These are phyloP conservation scores for Liodrosophila aerea DNA, from an alignment of 2,888 invertebrate genomes.

Conservation along the genomic window DNA sequence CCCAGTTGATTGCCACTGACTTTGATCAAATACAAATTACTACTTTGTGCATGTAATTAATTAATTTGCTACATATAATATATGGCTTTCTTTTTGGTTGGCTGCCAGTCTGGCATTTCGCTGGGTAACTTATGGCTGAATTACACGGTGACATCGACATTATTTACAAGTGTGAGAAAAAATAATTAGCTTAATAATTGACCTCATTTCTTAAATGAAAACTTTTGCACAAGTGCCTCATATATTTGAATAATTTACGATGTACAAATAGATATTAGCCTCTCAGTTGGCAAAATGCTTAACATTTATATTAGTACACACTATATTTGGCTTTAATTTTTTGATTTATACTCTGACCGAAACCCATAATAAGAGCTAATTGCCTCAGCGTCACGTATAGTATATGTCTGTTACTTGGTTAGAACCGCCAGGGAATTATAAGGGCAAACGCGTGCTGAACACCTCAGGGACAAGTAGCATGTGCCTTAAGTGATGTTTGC, in stretches of 20 bases:
- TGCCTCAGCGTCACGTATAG: neutral
- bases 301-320: neutral
- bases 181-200: conserved; percentile 61
- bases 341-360: neutral
- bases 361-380: conserved; percentile 14
- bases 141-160: conserved; percentile 19
- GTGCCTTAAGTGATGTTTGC: neutral
- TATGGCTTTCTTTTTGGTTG: conserved; percentile 12
- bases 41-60: conserved; percentile 22
- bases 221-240: conserved; percentile 17
- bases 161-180: conserved; percentile 26
- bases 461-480: conserved; percentile 2
- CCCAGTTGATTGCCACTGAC: conserved; percentile 21
- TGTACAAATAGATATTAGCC: conserved; percentile 12
- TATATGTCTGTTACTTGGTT: neutral
- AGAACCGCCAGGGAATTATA: conserved; percentile 24
- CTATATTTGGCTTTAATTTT: conserved; percentile 1
- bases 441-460: conserved; percentile 19
- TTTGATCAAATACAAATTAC: conserved; percentile 34
- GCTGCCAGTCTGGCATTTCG: conserved; percentile 37
- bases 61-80: conserved; percentile 16
- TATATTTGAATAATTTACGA: conserved; percentile 24
- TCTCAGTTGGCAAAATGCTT: neutral
- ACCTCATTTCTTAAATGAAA: conserved; percentile 56
- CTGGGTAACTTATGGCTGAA: conserved; percentile 34